phyloP scores from a whole-genome alignment of 2,113 vertebrate species.

The Sphyrna mokarran region DNA sequence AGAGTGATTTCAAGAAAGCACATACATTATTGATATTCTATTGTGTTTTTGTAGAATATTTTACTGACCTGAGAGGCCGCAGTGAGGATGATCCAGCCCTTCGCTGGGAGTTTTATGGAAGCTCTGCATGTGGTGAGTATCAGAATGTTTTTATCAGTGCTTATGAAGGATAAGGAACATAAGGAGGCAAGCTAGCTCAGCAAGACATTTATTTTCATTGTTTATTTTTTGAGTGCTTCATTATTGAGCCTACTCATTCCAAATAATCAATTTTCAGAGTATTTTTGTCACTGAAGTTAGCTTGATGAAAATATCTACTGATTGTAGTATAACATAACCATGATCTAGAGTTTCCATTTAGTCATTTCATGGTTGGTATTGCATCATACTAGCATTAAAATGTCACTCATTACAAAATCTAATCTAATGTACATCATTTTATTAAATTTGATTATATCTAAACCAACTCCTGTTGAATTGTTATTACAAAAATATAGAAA shows the following conservation, averaged over 20 bases:
- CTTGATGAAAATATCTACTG: not conserved
- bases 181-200: not conserved
- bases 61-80: slow-evolving; percentile 82
- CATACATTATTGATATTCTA: not conserved
- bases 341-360: not conserved
- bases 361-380: not conserved
- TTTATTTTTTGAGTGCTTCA: not conserved
- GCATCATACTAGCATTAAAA: not conserved
- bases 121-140: slow-evolving; percentile 81
- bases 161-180: not conserved
- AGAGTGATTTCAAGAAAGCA: not conserved
- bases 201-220: not conserved
- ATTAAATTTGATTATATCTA: not conserved
- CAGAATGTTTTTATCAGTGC: not conserved
- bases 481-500: not conserved
- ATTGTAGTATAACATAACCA: not conserved
- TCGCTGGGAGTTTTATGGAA: slow-evolving; percentile 96
- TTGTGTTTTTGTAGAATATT: slow-evolving; percentile 69
- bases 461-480: not conserved
- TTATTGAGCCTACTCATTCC: not conserved
- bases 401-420: not conserved
- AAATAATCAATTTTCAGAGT: not conserved
- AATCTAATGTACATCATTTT: not conserved
- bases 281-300: not conserved
- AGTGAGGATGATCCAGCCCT: slow-evolving; percentile 70